Conservation (phyloP, 2,888 invertebrate genomes). For the Encarsia formosa region DNA sequence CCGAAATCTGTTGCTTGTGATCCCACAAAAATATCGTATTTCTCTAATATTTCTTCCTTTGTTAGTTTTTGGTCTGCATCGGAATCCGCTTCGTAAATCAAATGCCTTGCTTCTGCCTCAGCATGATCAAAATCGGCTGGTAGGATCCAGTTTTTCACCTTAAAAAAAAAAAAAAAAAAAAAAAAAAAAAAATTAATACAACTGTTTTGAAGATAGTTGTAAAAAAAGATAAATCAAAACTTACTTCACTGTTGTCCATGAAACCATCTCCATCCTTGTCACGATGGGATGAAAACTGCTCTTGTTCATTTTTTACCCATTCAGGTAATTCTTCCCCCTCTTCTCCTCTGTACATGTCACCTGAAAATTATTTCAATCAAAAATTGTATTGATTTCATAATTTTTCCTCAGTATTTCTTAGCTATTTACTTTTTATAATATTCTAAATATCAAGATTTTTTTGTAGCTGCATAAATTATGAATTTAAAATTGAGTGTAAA, state of each 20-base stretch:
- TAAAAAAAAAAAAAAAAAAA: slow-evolving; percentile 18
- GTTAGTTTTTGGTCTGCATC: slow-evolving; percentile 88
- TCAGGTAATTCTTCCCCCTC: slow-evolving; percentile 80
- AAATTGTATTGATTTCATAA: background rate
- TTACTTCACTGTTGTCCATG: slow-evolving; percentile 82
- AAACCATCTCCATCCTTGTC: slow-evolving; percentile 86
- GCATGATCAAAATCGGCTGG: slow-evolving; percentile 97
- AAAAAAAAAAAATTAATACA: too few species aligned
- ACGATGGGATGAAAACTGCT: slow-evolving; percentile 80
- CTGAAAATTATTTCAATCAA: slow-evolving; percentile 41
- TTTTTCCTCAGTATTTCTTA: background rate
- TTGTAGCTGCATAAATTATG: too few species aligned
- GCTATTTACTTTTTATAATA: background rate
- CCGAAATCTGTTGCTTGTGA: slow-evolving; percentile 99
- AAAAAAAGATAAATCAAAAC: slow-evolving; percentile 10
- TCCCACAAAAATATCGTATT: slow-evolving; percentile 96
- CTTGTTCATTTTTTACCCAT: slow-evolving; percentile 92
- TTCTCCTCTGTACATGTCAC: slow-evolving; percentile 81
- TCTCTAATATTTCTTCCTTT: slow-evolving; percentile 84
- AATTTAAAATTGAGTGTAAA: too few species aligned
- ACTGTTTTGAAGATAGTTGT: background rate
- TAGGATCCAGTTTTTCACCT: slow-evolving; percentile 84
- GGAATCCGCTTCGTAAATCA: slow-evolving; percentile 89
- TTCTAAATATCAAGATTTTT: background rate
- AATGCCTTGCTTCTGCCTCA: slow-evolving; percentile 91